Percentiles rank a stretch among this genome's conserved stretches.
Conservation (phyloP, 2,888 invertebrate species). For the Nectonema munidae region DNA sequence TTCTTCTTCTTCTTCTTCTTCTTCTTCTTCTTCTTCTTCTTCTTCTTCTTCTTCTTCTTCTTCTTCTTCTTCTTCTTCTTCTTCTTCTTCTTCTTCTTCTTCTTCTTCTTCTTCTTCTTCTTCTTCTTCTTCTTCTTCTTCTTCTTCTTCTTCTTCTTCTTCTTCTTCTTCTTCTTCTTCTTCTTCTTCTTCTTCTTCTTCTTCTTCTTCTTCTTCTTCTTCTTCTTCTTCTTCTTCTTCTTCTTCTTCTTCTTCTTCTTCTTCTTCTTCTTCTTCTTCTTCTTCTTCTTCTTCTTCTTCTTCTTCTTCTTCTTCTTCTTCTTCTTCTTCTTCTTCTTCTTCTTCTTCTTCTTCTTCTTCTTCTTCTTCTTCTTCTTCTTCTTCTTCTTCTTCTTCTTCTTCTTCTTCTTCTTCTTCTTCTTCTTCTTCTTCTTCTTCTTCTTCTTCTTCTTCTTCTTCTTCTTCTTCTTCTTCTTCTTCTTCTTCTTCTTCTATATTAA, state of each 20-base stretch:
- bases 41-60: conserved; percentile 5
- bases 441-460: too few species aligned
- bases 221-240: conserved; percentile 5
- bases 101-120: conserved; percentile 5
- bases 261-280: conserved; percentile 5
- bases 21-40: conserved; percentile 5
- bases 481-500: too few species aligned
- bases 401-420: too few species aligned
- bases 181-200: conserved; percentile 5
- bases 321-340: too few species aligned
- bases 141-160: conserved; percentile 5
- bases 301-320: too few species aligned
- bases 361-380: too few species aligned
- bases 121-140: conserved; percentile 5
- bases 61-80: conserved; percentile 5
- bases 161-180: conserved; percentile 5
- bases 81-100: conserved; percentile 5
- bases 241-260: conserved; percentile 5
- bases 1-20: conserved; percentile 5
- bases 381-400: too few species aligned
- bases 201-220: conserved; percentile 5
- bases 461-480: conserved; percentile 5
- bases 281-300: too few species aligned
- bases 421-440: too few species aligned
- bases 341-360: too few species aligned